Conservation (phyloP, 2,888 invertebrate species). For the Harmothoe impar region DNA sequence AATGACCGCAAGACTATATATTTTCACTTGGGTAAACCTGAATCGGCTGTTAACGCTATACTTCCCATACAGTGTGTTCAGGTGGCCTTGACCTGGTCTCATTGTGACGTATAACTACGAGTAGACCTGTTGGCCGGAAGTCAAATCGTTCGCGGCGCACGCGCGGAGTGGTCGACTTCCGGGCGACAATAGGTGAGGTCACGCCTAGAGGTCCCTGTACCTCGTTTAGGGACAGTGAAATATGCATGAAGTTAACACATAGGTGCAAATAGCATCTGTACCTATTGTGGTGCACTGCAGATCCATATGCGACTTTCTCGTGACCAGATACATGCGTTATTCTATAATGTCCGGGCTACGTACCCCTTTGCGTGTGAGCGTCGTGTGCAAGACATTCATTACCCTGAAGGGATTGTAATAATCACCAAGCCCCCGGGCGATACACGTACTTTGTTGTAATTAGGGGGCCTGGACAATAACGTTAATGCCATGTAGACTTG, state of each 20-base stretch:
- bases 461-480: not conserved
- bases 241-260: not conserved
- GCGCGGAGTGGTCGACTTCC: not conserved
- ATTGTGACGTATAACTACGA: no score
- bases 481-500: not conserved
- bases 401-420: not conserved
- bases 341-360: not conserved
- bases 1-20: not conserved
- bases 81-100: no score
- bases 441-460: not conserved
- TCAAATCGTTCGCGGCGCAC: slow-evolving; percentile 13
- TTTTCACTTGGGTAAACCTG: no score
- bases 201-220: not conserved
- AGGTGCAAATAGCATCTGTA: no score
- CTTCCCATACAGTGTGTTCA: no score
- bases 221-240: not conserved
- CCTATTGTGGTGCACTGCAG: no score
- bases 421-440: not conserved
- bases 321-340: not conserved
- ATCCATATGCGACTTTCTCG: not conserved
- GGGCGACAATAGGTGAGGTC: slow-evolving; percentile 37
- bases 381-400: not conserved
- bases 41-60: no score
- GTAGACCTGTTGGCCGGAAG: not conserved
- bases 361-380: not conserved